These are phyloP conservation scores for Aleadryas rufinucha DNA, from an alignment of 2,113 vertebrate genomes.

Conservation along the genomic window DNA sequence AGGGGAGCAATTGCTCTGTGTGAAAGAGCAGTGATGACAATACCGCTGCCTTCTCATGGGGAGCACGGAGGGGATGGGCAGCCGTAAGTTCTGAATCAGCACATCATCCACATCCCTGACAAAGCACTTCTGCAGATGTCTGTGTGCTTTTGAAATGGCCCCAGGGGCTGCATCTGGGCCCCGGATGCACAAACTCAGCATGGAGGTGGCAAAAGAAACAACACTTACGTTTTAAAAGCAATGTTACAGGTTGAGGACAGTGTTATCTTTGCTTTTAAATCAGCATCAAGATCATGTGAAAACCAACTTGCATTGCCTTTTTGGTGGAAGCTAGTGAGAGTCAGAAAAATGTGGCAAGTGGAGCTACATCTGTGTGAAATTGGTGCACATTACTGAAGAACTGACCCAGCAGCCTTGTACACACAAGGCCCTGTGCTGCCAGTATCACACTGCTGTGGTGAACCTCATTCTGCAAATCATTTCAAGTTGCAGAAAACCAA, in stretches of 20 bases:
- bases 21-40: not conserved
- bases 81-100: not conserved
- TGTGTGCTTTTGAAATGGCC: not conserved
- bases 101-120: not conserved
- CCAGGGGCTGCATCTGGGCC: not conserved
- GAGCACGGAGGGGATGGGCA: fast-evolving
- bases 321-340: not conserved
- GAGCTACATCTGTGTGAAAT: not conserved
- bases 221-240: not conserved
- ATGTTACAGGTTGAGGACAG: not conserved
- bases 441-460: not conserved
- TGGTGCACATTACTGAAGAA: not conserved
- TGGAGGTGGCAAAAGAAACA: fast-evolving
- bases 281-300: not conserved
- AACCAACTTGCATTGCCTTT: not conserved
- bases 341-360: not conserved
- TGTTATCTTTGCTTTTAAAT: not conserved
- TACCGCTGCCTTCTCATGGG: fast-evolving
- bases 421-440: not conserved
- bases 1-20: not conserved
- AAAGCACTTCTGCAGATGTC: not conserved
- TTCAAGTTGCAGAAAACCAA: not conserved
- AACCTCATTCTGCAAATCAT: not conserved
- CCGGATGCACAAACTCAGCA: not conserved
- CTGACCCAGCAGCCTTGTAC: not conserved